Evolutionary conservation across 2,797 vertebrate species (phyloP).

Genomic region (Melanogrammus aeglefinus): DNA sequence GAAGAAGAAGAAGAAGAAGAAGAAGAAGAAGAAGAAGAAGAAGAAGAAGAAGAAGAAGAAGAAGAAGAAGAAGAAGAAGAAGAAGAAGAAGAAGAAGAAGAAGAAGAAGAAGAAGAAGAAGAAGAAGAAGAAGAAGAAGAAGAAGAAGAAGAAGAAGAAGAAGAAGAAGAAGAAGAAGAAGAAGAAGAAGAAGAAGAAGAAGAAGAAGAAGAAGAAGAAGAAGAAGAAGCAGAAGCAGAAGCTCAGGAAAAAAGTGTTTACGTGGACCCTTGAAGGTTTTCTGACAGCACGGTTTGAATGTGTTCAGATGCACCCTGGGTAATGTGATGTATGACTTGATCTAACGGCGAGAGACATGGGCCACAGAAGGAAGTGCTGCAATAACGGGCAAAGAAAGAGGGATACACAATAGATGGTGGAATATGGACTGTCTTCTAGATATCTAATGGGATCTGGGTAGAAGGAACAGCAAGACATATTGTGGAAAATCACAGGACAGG

Average conservation of each 20-base stretch:
- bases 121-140: too few species aligned
- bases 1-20: too few species aligned
- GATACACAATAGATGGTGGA: background rate
- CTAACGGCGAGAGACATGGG: conserved; percentile 4
- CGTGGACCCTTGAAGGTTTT: too few species aligned
- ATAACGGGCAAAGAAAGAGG: background rate
- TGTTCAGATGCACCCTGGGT: background rate
- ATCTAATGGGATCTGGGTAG: background rate
- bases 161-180: too few species aligned
- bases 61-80: too few species aligned
- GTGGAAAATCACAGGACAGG: conserved; percentile 31
- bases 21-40: too few species aligned
- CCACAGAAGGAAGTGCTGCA: background rate
- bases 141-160: too few species aligned
- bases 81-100: too few species aligned
- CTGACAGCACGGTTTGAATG: background rate
- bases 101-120: too few species aligned
- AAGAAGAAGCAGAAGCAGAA: conserved; percentile 21
- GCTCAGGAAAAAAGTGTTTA: background rate
- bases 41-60: too few species aligned
- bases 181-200: too few species aligned
- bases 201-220: background rate
- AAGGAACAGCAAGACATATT: conserved; percentile 34
- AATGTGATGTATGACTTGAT: background rate
- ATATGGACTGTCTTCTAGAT: background rate